Conservation (phyloP, 2,797 vertebrate species). For the Galago senegalensis region DNA sequence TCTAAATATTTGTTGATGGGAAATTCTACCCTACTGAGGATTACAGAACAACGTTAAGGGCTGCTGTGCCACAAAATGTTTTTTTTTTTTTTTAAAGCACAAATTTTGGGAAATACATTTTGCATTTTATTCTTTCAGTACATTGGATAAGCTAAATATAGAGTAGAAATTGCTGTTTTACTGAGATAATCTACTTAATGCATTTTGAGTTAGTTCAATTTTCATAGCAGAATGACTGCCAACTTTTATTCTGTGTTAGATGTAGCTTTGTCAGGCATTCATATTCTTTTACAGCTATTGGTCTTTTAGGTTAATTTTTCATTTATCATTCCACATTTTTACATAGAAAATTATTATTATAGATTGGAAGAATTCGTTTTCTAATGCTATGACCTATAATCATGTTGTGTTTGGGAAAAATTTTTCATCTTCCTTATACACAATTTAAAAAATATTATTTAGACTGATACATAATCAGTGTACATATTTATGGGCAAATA, state of each 20-base stretch:
- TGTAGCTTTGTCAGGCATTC: background rate
- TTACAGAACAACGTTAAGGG: background rate
- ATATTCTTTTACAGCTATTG: background rate
- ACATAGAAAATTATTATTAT: background rate
- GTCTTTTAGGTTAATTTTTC: background rate
- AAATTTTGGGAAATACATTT: conserved; percentile 37
- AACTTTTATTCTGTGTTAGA: background rate
- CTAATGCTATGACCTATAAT: background rate
- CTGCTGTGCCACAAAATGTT: background rate
- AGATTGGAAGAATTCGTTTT: background rate
- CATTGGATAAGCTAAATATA: conserved; percentile 15
- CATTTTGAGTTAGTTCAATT: conserved; percentile 41
- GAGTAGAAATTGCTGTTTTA: conserved; percentile 57
- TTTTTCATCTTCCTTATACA: background rate
- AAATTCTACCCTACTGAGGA: conserved; percentile 33
- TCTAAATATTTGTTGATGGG: conserved; percentile 67
- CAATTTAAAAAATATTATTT: background rate
- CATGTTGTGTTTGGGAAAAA: background rate
- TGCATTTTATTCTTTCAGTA: conserved; percentile 19
- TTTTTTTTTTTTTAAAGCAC: background rate
- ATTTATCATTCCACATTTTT: background rate
- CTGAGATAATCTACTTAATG: conserved; percentile 50
- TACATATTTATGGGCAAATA: background rate
- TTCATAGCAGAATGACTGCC: conserved; percentile 5
- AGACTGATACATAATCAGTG: background rate